Evolutionary conservation across 2,888 invertebrate genomes (phyloP).

Genomic region (Corbicula japonica): DNA sequence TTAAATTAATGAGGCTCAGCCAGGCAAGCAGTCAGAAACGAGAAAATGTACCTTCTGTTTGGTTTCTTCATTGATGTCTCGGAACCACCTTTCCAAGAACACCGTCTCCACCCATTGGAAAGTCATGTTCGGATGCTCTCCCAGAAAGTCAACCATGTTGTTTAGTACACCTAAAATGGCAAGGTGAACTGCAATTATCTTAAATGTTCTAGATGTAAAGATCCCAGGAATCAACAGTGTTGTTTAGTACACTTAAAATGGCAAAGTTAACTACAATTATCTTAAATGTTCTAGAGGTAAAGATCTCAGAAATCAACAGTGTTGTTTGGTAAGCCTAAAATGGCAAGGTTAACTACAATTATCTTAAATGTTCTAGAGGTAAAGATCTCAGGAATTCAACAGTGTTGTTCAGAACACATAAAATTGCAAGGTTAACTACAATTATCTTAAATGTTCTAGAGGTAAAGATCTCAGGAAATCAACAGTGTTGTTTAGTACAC

Average conservation of each 20-base stretch:
- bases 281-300: neutral
- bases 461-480: neutral
- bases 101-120: conserved; percentile 86
- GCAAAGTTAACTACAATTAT: neutral
- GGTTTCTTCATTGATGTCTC: conserved; percentile 78
- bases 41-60: conserved; percentile 69
- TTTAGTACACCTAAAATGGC: conserved; percentile 90
- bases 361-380: neutral
- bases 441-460: conserved; percentile 2
- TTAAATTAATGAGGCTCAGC: no score
- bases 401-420: conserved; percentile 1
- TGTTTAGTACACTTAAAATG: conserved; percentile 13
- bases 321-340: conserved; percentile 6
- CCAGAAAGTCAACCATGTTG: conserved; percentile 95
- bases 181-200: no score
- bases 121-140: conserved; percentile 91
- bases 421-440: conserved; percentile 3
- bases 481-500: neutral
- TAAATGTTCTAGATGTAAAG: neutral
- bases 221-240: neutral
- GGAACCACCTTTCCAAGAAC: conserved; percentile 85
- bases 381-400: neutral
- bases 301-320: neutral
- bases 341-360: neutral
- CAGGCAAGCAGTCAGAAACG: no score